Conservation (phyloP, 2,113 vertebrate genomes). For the Neomonachus schauinslandi region DNA sequence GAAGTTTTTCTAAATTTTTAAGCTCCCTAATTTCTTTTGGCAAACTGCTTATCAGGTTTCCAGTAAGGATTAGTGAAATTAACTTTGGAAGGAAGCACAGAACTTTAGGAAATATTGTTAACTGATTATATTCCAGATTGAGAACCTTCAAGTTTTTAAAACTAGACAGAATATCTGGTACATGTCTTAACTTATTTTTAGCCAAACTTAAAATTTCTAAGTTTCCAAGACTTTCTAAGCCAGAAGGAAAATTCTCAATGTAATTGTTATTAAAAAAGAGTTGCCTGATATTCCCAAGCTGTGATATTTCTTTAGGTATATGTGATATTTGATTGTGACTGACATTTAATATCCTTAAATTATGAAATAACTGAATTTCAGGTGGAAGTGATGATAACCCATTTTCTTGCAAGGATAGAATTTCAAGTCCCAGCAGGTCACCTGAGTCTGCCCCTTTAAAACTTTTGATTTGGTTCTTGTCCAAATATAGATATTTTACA, state of each 20-base stretch:
- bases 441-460: slow-evolving; percentile 64
- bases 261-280: slow-evolving; percentile 78
- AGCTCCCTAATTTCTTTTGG: slow-evolving; percentile 82
- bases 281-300: slow-evolving; percentile 71
- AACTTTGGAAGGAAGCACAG: slow-evolving; percentile 82
- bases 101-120: slow-evolving; percentile 80
- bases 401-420: slow-evolving; percentile 81
- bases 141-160: slow-evolving; percentile 78
- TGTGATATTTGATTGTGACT: slow-evolving; percentile 74
- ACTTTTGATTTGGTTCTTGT: slow-evolving; percentile 79
- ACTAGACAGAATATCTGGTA: slow-evolving; percentile 65
- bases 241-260: slow-evolving; percentile 76
- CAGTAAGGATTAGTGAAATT: slow-evolving; percentile 76
- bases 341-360: slow-evolving; percentile 79
- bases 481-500: slow-evolving; percentile 81
- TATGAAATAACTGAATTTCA: slow-evolving; percentile 79
- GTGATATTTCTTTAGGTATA: slow-evolving; percentile 73
- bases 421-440: slow-evolving; percentile 78
- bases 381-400: slow-evolving; percentile 75
- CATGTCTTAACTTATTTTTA: slow-evolving; percentile 76
- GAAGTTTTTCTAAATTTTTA: slow-evolving; percentile 73
- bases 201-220: slow-evolving; percentile 80
- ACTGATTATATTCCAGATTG: slow-evolving; percentile 72
- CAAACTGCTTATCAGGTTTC: slow-evolving; percentile 82
- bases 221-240: slow-evolving; percentile 73